Conservation (phyloP, 1,140 invertebrate genomes). For the Pantala flavescens region DNA sequence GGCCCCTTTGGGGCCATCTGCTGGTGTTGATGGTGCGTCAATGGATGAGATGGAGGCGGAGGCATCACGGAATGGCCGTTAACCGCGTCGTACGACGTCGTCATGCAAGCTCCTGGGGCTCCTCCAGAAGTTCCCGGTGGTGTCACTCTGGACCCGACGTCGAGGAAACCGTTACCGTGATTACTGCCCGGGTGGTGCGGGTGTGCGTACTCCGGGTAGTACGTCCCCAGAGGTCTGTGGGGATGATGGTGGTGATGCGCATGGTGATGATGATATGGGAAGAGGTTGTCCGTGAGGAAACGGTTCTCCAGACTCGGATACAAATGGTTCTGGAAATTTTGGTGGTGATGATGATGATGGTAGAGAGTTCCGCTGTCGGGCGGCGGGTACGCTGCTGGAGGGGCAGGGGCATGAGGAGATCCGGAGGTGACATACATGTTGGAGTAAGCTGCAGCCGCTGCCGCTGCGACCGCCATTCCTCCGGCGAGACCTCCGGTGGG, state of each 20-base stretch:
- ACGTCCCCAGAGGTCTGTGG: constrained; percentile 54
- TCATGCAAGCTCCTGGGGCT: constrained; percentile 26
- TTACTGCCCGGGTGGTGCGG: constrained; percentile 31
- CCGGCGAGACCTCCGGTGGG: constrained; percentile 54
- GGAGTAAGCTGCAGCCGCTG: constrained; percentile 64
- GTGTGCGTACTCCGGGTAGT: constrained; percentile 58
- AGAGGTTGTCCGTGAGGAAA: constrained; percentile 71
- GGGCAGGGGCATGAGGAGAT: constrained; percentile 46
- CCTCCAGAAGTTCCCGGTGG: neutral
- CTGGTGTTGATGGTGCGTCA: constrained; percentile 28
- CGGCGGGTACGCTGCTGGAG: constrained; percentile 38
- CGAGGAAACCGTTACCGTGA: constrained; percentile 65
- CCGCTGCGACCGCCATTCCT: constrained; percentile 41
- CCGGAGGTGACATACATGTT: constrained; percentile 74
- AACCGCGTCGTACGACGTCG: constrained; percentile 41
- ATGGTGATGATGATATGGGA: constrained; percentile 55
- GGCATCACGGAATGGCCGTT: constrained; percentile 30
- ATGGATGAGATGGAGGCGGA: constrained; percentile 36
- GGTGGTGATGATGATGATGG: constrained; percentile 60
- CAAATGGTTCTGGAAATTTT: constrained; percentile 55
- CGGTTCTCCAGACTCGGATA: constrained; percentile 67
- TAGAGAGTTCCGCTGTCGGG: constrained; percentile 46
- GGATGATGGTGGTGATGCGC: neutral
- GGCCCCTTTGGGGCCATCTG: constrained; percentile 22
- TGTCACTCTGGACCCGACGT: constrained; percentile 42